A percentile compares a stretch with the other conserved stretches of the same genome.
Conservation (phyloP, 2,888 invertebrate genomes). For the Mantis religiosa region DNA sequence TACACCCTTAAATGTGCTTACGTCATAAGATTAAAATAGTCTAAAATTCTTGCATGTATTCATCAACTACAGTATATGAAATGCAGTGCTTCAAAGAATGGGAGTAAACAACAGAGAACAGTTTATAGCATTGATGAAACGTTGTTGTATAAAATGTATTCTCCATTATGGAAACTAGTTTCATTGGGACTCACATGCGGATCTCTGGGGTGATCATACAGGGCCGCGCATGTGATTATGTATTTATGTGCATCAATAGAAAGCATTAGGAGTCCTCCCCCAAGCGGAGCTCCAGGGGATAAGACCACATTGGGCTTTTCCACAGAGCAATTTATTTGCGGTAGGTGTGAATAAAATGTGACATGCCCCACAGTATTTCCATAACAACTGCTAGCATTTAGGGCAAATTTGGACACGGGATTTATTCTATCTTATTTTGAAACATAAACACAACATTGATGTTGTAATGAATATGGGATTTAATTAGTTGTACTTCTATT, state of each 20-base stretch:
- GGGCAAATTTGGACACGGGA: no score
- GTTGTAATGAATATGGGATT: no score
- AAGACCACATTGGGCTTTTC: neutral
- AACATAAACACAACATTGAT: no score
- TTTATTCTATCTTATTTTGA: no score
- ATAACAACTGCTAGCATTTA: neutral
- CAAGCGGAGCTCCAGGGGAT: neutral
- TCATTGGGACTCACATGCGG: neutral
- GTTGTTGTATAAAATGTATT: neutral
- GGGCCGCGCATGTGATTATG: neutral
- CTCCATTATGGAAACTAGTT: neutral
- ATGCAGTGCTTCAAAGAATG: neutral
- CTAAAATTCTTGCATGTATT: no score
- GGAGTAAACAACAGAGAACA: neutral
- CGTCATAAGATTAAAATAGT: no score
- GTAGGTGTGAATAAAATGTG: neutral
- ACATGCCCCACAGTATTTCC: neutral
- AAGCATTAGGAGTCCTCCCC: neutral
- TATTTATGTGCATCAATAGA: neutral
- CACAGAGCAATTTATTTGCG: neutral
- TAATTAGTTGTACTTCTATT: no score
- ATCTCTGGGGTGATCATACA: neutral
- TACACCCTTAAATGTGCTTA: no score
- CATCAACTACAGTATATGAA: no score
- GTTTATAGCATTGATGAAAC: neutral